Evolutionary conservation across 2,113 vertebrate genomes (phyloP).

Genomic region (Ancistrus triradiatus): DNA sequence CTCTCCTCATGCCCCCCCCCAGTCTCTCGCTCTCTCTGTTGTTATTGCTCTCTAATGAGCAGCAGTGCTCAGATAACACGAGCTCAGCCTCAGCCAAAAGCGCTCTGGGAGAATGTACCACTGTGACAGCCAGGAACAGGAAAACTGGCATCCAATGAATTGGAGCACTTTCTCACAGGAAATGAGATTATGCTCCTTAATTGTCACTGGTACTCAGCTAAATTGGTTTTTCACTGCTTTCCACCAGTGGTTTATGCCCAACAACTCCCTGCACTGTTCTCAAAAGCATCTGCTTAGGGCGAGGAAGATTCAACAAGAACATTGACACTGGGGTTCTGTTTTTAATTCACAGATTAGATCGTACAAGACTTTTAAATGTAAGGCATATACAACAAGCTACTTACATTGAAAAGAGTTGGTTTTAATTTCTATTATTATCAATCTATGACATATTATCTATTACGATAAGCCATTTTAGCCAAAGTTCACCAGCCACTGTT

Average conservation of each 20-base stretch:
- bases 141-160: conserved; percentile 1
- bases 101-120: not conserved
- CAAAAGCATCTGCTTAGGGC: not conserved
- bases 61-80: conserved; percentile 1
- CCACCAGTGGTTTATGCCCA: conserved; percentile 2
- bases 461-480: too few species aligned
- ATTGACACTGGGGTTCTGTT: not conserved
- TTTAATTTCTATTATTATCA: too few species aligned
- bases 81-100: conserved; percentile 1
- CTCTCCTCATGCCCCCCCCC: not conserved
- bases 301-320: not conserved
- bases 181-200: conserved; percentile 25
- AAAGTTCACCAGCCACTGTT: too few species aligned
- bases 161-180: conserved; percentile 26
- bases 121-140: conserved; percentile 12
- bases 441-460: too few species aligned
- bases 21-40: not conserved
- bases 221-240: conserved; percentile 26
- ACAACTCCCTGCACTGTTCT: conserved; percentile 1
- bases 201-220: conserved; percentile 16
- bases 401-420: too few species aligned
- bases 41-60: conserved; percentile 15
- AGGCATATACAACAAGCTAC: too few species aligned
- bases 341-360: too few species aligned
- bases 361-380: too few species aligned